These are phyloP conservation scores for Macrotis lagotis DNA, from an alignment of 2,113 vertebrate species.

Conservation along the genomic window DNA sequence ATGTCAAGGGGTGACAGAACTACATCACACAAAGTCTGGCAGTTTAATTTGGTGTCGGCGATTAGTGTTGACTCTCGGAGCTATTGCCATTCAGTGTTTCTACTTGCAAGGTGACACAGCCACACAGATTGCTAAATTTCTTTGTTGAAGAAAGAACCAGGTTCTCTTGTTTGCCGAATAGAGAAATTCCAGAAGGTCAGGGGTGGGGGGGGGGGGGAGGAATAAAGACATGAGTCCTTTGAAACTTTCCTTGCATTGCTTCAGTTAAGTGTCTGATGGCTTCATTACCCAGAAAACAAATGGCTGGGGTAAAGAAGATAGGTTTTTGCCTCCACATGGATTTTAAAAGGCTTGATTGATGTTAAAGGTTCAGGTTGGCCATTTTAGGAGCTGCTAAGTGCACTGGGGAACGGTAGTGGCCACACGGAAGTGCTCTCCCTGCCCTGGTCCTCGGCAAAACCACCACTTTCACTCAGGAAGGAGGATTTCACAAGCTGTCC, in stretches of 20 bases:
- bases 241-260: constrained; percentile 70
- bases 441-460: constrained; percentile 1
- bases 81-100: constrained; percentile 79
- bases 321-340: constrained; percentile 43
- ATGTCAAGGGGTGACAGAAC: constrained; percentile 83
- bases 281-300: constrained; percentile 54
- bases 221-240: constrained; percentile 56
- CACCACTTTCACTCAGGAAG: constrained; percentile 24
- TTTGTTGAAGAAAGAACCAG: constrained; percentile 78
- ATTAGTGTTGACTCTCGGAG: constrained; percentile 83
- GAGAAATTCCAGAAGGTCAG: constrained; percentile 68
- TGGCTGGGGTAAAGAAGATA: background rate
- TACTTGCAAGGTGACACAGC: constrained; percentile 83
- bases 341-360: constrained; percentile 49
- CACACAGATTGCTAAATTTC: constrained; percentile 79
- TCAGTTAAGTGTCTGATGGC: constrained; percentile 70
- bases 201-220: background rate
- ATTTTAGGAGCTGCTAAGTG: constrained; percentile 54
- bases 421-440: background rate
- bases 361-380: constrained; percentile 12
- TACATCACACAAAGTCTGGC: constrained; percentile 81
- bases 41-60: constrained; percentile 85
- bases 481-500: background rate
- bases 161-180: constrained; percentile 63
- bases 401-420: background rate